These are phyloP conservation scores for Sander lucioperca DNA, from an alignment of 2,113 vertebrate species.

Conservation along the genomic window DNA sequence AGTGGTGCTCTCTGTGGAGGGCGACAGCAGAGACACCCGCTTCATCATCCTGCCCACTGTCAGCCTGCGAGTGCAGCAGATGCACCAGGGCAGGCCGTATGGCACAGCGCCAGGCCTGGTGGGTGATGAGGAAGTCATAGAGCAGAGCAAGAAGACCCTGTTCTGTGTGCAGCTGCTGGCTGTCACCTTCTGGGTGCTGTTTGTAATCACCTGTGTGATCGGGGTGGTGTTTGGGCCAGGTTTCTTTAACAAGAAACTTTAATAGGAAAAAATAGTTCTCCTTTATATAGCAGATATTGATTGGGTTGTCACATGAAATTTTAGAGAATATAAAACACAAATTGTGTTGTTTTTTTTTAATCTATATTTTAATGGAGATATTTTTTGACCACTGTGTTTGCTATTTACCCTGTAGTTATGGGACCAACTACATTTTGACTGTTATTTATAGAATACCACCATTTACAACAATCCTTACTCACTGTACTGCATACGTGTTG, in stretches of 20 bases:
- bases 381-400: background rate
- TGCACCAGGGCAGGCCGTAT: conserved; percentile 59
- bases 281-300: background rate
- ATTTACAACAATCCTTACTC: background rate
- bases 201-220: conserved; percentile 81
- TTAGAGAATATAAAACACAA: background rate
- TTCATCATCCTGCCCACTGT: conserved; percentile 86
- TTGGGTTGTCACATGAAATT: background rate
- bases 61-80: conserved; percentile 86
- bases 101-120: conserved; percentile 39
- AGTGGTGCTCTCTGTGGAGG: conserved; percentile 82
- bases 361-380: conserved; percentile 14
- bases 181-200: conserved; percentile 81
- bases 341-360: background rate
- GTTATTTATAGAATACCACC: background rate
- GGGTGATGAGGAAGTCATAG: conserved; percentile 57
- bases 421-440: background rate
- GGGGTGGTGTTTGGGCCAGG: conserved; percentile 81
- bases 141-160: conserved; percentile 73
- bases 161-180: conserved; percentile 82
- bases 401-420: background rate
- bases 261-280: background rate
- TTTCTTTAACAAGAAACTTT: conserved; percentile 68
- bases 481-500: background rate
- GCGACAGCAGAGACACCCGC: conserved; percentile 69